Evolutionary conservation across 1,140 invertebrate species (phyloP), one percentile per base, ranked within the genome.

Genomic region (Trichogramma pretiosum): DNA sequence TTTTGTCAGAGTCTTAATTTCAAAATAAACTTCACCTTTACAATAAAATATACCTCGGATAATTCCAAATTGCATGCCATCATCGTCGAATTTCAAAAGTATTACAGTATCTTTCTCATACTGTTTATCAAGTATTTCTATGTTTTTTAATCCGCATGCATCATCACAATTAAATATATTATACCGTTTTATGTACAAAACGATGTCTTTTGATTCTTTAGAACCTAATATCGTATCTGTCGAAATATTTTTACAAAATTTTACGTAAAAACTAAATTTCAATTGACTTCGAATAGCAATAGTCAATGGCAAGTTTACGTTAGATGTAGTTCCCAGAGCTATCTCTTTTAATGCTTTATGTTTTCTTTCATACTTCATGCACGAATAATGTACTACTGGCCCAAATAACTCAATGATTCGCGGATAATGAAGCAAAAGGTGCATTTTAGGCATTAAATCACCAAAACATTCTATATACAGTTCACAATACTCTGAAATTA

Each of bases 371-470:
- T 38, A 53, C 11, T 48, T 56, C 47, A 56, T 53, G 3, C 32
- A 42, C 26, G 50, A 54, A 48, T 38, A 57, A 17, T 56, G 54
- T 13, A 57, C 45, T 32, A 56, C 22, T 17, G 55, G 55, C 22
- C 52, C 55, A 35, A 46, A 48, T 11, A 33, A 14, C 34, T 32
- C 24, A 28, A 57, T 57, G 5, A 42, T 21, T 38, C 23, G 19
- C 11, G 32, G 10, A 32, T 54, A 54, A 42, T 57, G 53, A 14
- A 55, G 1, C 44, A 22, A 48, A 26, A 57, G 34, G 28, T 55
- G 53, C 48, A 55, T 51, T 35, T 55, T 55, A 17, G 55, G 53
- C 39, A 52, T 54, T 17, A 57, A 21, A 8, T 57, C 50, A 10
- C 44, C 47, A 23, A 30, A 53, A 1, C 52, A 36, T 40, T 48